Conservation (phyloP, 2,113 vertebrate genomes). For the Recurvirostra avosetta region DNA sequence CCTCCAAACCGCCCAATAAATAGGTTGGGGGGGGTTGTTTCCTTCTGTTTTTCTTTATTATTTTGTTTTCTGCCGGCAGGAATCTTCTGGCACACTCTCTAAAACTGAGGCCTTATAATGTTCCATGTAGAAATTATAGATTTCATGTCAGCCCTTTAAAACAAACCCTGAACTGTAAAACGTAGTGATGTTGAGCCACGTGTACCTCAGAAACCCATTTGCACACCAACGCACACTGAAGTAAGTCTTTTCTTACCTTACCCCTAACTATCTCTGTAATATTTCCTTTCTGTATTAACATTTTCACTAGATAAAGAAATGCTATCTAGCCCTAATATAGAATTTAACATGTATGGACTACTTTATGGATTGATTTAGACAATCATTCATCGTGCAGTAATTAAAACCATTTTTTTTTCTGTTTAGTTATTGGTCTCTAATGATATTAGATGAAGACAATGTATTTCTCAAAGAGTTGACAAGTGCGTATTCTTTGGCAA, state of each 20-base stretch:
- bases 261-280: neutral
- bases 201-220: neutral
- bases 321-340: conserved; percentile 47
- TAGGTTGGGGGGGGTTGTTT: neutral
- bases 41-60: too few species aligned
- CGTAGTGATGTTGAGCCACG: neutral
- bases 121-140: neutral
- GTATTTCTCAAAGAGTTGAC: conserved; percentile 64
- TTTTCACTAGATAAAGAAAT: neutral
- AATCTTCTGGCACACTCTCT: neutral
- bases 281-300: neutral
- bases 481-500: neutral
- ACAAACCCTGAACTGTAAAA: neutral
- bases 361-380: conserved; percentile 71
- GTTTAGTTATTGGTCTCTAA: conserved; percentile 78
- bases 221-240: neutral
- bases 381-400: conserved; percentile 75
- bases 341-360: conserved; percentile 32
- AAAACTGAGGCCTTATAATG: neutral
- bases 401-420: conserved; percentile 72
- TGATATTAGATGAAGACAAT: conserved; percentile 66
- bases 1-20: neutral
- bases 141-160: neutral
- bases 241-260: neutral
- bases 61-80: neutral